Percentiles rank a stretch among this genome's conserved stretches.
These are phyloP conservation scores for Bubalus kerabau DNA, from an alignment of 2,113 vertebrate species.

Conservation along the genomic window DNA sequence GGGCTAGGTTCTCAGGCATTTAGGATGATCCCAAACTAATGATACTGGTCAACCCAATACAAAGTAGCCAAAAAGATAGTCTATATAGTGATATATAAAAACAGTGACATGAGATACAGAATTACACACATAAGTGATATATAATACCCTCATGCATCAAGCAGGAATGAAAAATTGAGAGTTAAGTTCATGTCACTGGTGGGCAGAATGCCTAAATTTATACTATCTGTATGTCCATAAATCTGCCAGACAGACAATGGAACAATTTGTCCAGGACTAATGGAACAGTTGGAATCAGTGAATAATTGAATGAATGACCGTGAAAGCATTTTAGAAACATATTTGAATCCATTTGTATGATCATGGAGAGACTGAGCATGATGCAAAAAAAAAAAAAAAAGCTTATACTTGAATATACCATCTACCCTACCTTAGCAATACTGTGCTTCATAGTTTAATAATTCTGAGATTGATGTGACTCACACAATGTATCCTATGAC, in stretches of 20 bases:
- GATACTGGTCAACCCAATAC: not conserved
- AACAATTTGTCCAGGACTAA: not conserved
- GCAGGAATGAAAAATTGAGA: not conserved
- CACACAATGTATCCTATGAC: not conserved
- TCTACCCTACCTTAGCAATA: not conserved
- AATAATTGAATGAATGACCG: not conserved
- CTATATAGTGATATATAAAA: not conserved
- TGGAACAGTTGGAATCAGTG: not conserved
- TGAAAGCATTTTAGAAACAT: not conserved
- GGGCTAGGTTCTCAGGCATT: not conserved
- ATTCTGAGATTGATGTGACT: not conserved
- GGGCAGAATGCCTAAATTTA: not conserved
- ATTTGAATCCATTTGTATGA: not conserved
- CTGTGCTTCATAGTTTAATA: not conserved
- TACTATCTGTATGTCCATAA: not conserved
- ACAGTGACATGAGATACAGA: not conserved
- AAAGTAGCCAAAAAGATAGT: not conserved
- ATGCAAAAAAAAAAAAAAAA: not conserved
- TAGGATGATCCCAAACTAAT: not conserved
- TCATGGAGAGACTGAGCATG: not conserved
- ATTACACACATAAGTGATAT: not conserved
- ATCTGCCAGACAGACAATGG: not conserved
- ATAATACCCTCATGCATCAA: not conserved
- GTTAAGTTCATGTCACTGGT: not conserved
- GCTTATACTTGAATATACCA: not conserved